Conservation (phyloP, 1,140 invertebrate species). For the Ectropis grisescens region DNA sequence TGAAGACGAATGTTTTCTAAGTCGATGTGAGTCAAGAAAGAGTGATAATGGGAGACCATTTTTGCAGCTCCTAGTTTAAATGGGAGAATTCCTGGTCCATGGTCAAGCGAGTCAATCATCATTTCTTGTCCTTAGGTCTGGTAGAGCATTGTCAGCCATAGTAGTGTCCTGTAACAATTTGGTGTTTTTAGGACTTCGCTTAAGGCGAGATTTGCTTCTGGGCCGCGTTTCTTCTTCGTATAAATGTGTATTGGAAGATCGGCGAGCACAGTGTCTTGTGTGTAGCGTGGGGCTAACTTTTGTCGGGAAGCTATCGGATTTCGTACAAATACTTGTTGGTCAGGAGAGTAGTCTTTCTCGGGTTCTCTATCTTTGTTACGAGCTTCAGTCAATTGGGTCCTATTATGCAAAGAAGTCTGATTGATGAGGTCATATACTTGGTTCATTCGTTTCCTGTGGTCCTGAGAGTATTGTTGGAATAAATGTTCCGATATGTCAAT, state of each 20-base stretch:
- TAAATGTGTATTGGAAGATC: conserved; percentile 16
- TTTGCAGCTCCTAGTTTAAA: conserved; percentile 7
- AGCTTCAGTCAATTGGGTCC: conserved; percentile 6
- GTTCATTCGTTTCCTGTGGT: conserved; percentile 1
- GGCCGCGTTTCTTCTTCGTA: conserved; percentile 10
- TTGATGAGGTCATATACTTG: conserved; percentile 9
- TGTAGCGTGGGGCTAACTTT: conserved; percentile 9
- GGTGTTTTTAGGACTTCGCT: conserved; percentile 11
- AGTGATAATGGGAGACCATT: conserved; percentile 9
- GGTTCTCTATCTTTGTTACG: conserved; percentile 8
- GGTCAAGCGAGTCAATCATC: conserved; percentile 8
- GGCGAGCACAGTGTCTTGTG: conserved; percentile 9
- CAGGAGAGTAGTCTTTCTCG: conserved; percentile 7
- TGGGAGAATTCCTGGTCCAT: conserved; percentile 12
- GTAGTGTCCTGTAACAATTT: conserved; percentile 13
- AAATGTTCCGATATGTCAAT: conserved; percentile 5
- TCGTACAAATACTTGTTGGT: conserved; percentile 13
- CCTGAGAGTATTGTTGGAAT: conserved; percentile 3
- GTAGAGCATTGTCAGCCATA: conserved; percentile 3
- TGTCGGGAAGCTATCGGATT: conserved; percentile 10
- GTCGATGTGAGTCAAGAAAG: conserved; percentile 7
- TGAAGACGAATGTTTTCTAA: conserved; percentile 1
- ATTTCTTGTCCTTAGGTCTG: conserved; percentile 6
- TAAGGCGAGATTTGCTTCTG: conserved; percentile 13
- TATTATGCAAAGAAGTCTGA: conserved; percentile 2